Evolutionary conservation across 2,113 vertebrate species (phyloP).

Genomic region (Ranitomeya imitator): DNA sequence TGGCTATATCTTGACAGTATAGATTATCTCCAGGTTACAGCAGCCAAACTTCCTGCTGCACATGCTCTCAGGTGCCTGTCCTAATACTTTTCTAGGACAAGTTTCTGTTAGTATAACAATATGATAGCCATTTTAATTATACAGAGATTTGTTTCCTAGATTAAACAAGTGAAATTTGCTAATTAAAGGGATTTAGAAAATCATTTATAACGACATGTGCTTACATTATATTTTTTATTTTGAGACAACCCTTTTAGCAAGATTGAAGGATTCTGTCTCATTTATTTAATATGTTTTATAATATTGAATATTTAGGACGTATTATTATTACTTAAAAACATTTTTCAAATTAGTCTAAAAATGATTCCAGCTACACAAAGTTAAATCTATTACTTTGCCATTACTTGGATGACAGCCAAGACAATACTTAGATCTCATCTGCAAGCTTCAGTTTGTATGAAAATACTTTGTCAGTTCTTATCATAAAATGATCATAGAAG

Average conservation of each 20-base stretch:
- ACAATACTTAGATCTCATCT: constrained; percentile 27
- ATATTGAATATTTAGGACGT: neutral
- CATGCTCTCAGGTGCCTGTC: too few relatives aligned
- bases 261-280: neutral
- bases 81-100: too few relatives aligned
- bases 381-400: neutral
- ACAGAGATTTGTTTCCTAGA: too few relatives aligned
- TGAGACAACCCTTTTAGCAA: neutral
- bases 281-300: neutral
- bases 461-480: constrained; percentile 35
- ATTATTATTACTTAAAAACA: neutral
- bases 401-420: constrained; percentile 24
- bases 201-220: too few relatives aligned
- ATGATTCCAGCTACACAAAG: neutral
- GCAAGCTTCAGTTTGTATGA: neutral
- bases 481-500: constrained; percentile 10
- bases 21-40: too few relatives aligned
- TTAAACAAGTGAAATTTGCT: too few relatives aligned
- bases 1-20: too few relatives aligned
- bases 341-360: neutral
- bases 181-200: too few relatives aligned
- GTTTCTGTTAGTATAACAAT: too few relatives aligned
- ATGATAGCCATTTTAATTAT: too few relatives aligned
- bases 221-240: too few relatives aligned
- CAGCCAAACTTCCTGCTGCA: too few relatives aligned